A percentile compares a stretch with the other conserved stretches of the same genome.
These are phyloP conservation scores for Chromis chromis DNA, from an alignment of 2,797 vertebrate species.

Conservation along the genomic window DNA sequence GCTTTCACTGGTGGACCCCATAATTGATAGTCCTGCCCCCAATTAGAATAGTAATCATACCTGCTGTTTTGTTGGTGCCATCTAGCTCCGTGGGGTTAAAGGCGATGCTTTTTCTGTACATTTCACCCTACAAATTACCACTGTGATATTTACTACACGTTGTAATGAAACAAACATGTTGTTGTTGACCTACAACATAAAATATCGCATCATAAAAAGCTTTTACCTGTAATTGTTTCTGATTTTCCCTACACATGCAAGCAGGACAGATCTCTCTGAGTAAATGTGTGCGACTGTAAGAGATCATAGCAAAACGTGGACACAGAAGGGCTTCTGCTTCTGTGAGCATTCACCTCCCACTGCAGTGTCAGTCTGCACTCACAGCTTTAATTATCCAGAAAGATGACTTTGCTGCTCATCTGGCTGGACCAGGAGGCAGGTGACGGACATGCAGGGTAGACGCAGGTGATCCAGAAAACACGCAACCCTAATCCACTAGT, in stretches of 20 bases:
- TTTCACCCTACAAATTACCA: conserved; percentile 30
- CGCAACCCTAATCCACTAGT: conserved; percentile 17
- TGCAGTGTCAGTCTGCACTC: conserved; percentile 47
- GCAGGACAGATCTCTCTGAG: not conserved
- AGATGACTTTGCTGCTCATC: conserved; percentile 51
- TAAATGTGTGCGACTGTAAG: conserved; percentile 9
- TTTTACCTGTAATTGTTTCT: not conserved
- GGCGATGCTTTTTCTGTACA: conserved; percentile 28
- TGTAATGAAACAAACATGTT: conserved; percentile 28
- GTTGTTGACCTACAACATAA: conserved; percentile 1
- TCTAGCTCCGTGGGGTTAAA: conserved; percentile 47
- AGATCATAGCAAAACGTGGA: conserved; percentile 26
- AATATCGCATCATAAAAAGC: not conserved
- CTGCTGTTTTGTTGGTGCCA: conserved; percentile 50
- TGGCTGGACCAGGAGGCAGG: conserved; percentile 37
- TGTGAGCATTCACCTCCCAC: conserved; percentile 60
- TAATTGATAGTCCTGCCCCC: conserved; percentile 54
- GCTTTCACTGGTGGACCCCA: conserved; percentile 33
- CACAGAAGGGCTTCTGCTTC: conserved; percentile 51
- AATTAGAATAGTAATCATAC: conserved; percentile 60
- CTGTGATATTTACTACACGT: conserved; percentile 36
- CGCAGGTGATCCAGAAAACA: conserved; percentile 43
- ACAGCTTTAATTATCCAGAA: conserved; percentile 65
- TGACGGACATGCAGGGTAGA: conserved; percentile 36
- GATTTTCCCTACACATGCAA: conserved; percentile 13